Base-by-base conservation (phyloP, 2,113 vertebrate species). In the Ochotona curzoniae region DNA sequence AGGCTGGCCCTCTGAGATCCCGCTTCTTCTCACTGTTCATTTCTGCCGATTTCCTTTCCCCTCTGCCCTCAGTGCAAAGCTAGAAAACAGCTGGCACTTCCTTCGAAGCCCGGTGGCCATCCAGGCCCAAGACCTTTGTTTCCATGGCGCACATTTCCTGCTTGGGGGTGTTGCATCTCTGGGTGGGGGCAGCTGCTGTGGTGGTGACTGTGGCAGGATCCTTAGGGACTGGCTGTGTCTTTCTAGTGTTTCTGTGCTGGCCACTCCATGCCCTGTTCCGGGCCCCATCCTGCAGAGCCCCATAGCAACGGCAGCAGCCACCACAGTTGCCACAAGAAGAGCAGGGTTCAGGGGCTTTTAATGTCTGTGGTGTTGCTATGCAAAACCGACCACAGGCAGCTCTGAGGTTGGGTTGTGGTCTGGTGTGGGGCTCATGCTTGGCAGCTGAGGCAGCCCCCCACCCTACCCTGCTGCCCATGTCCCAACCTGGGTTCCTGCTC, bases 401-500 rank as follows among this genome's bases (percentile, higher is more conserved):
- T 94, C 83, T 94, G 94, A 94, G 89, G 86, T 83, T 86, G 86
- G 86, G 64, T 57, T 95, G 95, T 89, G 96, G 93, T 96, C 83
- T 93, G 70, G 74, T 95, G 89, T 90, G 51, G 86, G 94, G 87
- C 74, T 94, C 61, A 25, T 60, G 92, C 76, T 94, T 94, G 92
- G 93, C 90, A 93, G 95, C 64, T 21, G 18, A 93, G 64, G 71
- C 70, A 75, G 80, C 87, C 92, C 88, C 38, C 38, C 38, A 44
- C 38, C 38, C 38, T 44, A 44, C 38, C 38, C 38, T 44, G 38
- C 38, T 44, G 38, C 38, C 38, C 38, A 44, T 44, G 93, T 93
- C 76, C 66, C 76, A 91, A 54, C 84, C 90, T n/a, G 51, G 88
- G 83, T 70, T 95, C 93, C 90, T 1, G 21, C 93, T 92, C 80